Evolutionary conservation across 2,113 vertebrate species (phyloP).

Genomic region (Macquaria australasica): DNA sequence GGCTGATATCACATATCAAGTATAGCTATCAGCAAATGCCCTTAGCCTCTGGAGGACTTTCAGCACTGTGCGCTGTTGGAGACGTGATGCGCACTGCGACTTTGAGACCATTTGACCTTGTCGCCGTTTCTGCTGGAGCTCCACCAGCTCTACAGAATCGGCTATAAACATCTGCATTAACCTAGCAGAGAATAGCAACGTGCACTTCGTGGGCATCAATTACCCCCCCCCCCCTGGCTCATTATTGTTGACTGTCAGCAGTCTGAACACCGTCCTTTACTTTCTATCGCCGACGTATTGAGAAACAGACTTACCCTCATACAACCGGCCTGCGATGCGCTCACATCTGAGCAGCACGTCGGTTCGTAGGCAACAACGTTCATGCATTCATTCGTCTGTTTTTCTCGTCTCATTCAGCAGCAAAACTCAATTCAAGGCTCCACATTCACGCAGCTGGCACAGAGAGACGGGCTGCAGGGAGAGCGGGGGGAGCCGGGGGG

Average conservation of each 20-base stretch:
- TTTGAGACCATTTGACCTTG: slow-evolving; percentile 63
- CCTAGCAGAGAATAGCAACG: not conserved
- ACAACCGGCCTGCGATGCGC: slow-evolving; percentile 7
- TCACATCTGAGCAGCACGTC: slow-evolving; percentile 31
- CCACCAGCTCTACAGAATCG: not conserved
- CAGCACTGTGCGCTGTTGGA: not conserved
- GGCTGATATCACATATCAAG: slow-evolving; percentile 17
- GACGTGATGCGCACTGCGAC: slow-evolving; percentile 29
- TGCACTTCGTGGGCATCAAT: not conserved
- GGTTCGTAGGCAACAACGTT: not conserved
- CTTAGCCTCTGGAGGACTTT: not conserved
- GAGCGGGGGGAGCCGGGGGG: no score
- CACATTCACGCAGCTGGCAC: slow-evolving; percentile 46
- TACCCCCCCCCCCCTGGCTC: no score
- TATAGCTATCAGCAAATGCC: not conserved
- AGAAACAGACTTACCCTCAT: slow-evolving; percentile 62
- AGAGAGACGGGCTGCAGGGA: slow-evolving; percentile 18
- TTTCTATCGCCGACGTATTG: not conserved
- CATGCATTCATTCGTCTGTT: slow-evolving; percentile 17
- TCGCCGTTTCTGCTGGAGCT: not conserved
- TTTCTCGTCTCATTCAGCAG: slow-evolving; percentile 27
- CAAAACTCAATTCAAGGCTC: slow-evolving; percentile 29
- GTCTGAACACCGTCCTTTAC: not conserved
- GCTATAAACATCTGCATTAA: slow-evolving; percentile 8
- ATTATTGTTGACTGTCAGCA: slow-evolving; percentile 14